A percentile compares a stretch with the other conserved stretches of the same genome.
These are phyloP conservation scores for Hiodon tergisus DNA, from an alignment of 2,113 vertebrate species.

Conservation along the genomic window DNA sequence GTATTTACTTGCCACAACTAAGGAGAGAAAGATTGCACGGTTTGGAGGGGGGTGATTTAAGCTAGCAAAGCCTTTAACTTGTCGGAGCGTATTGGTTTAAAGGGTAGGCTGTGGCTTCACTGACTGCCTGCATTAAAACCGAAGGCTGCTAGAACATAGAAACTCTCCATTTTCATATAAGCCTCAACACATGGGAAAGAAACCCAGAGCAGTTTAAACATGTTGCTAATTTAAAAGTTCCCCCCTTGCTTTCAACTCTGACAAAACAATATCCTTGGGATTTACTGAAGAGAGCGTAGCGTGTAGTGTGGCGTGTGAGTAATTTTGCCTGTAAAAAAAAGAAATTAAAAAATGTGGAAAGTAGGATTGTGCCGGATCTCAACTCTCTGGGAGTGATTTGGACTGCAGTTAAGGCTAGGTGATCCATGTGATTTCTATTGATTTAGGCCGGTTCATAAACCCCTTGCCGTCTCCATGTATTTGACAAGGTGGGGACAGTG, in stretches of 20 bases:
- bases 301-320: conserved; percentile 8
- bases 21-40: conserved; percentile 34
- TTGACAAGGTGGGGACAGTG: too few relatives aligned
- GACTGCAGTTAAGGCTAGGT: not conserved
- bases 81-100: conserved; percentile 33
- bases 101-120: conserved; percentile 33
- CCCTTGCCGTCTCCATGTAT: too few relatives aligned
- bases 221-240: conserved; percentile 26
- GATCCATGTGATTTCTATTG: too few relatives aligned
- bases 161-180: not conserved
- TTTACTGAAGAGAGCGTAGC: conserved; percentile 15
- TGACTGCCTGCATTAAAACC: conserved; percentile 27
- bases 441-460: too few relatives aligned
- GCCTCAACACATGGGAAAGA: conserved; percentile 14
- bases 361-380: not conserved
- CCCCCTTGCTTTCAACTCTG: conserved; percentile 21
- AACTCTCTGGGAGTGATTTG: not conserved
- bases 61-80: conserved; percentile 20
- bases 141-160: conserved; percentile 10
- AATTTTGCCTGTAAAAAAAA: conserved; percentile 3
- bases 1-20: conserved; percentile 37
- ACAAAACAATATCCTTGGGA: conserved; percentile 23
- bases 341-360: not conserved
- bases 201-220: conserved; percentile 15
- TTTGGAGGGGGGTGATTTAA: conserved; percentile 28